phyloP scores from a whole-genome alignment of 2,797 vertebrate genomes.

The Periparus ater region DNA sequence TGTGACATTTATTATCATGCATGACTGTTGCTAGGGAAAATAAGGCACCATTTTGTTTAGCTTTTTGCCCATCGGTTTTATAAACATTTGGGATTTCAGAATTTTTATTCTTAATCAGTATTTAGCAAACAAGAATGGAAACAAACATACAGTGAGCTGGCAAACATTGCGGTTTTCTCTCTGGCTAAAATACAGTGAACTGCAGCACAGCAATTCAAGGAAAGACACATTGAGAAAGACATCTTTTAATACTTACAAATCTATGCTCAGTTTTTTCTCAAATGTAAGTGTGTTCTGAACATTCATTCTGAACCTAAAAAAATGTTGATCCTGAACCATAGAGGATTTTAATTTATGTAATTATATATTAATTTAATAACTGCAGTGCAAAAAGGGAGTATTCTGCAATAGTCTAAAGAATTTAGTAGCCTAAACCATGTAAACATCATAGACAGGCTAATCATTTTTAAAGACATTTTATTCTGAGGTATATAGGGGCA shows the following conservation, averaged over 20 bases:
- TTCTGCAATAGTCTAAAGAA: neutral
- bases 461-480: neutral
- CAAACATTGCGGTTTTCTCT: constrained; percentile 50
- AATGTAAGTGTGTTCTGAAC: neutral
- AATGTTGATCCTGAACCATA: neutral
- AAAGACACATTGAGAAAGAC: constrained; percentile 23
- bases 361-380: neutral
- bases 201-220: constrained; percentile 50
- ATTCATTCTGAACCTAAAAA: neutral
- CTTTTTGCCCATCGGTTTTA: constrained; percentile 49
- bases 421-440: neutral
- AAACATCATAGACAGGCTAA: neutral
- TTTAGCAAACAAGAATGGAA: constrained; percentile 67
- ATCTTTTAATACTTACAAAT: constrained; percentile 23
- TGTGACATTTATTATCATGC: constrained; percentile 58
- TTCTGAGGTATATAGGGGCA: neutral
- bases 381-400: neutral
- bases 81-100: constrained; percentile 60
- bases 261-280: neutral
- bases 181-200: constrained; percentile 51
- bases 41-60: constrained; percentile 62
- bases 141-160: constrained; percentile 46
- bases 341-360: neutral
- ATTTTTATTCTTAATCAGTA: constrained; percentile 62
- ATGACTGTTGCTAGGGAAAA: constrained; percentile 60